Evolutionary conservation across 2,113 vertebrate genomes (phyloP).

Genomic region (Chionodraco myersi): DNA sequence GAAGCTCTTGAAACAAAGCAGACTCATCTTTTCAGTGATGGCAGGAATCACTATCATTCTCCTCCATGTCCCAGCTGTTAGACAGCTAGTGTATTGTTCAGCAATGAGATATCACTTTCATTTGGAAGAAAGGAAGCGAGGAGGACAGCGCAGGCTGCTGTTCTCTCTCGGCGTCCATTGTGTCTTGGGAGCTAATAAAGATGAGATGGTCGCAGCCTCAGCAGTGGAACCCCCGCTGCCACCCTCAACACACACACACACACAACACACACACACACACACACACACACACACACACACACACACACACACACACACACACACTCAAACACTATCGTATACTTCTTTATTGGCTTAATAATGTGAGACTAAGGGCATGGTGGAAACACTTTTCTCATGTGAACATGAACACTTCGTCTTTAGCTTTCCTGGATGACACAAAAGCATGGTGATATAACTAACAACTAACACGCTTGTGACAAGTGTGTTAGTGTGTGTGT

Average conservation of each 20-base stretch:
- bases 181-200: constrained; percentile 72
- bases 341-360: constrained; percentile 78
- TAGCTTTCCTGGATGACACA: constrained; percentile 63
- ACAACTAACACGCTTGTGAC: constrained; percentile 41
- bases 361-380: constrained; percentile 59
- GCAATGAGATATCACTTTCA: constrained; percentile 77
- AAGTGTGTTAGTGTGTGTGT: constrained; percentile 14
- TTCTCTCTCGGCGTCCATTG: constrained; percentile 64
- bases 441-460: constrained; percentile 70
- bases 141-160: constrained; percentile 47
- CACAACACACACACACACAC: constrained; percentile 25
- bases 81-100: constrained; percentile 59
- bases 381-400: constrained; percentile 63
- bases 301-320: constrained; percentile 23
- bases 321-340: constrained; percentile 37
- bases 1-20: constrained; percentile 37
- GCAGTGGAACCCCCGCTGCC: constrained; percentile 14
- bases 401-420: constrained; percentile 65
- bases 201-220: constrained; percentile 53
- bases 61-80: constrained; percentile 55
- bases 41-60: constrained; percentile 49
- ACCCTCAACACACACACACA: constrained; percentile 8
- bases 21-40: constrained; percentile 31
- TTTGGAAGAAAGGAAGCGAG: constrained; percentile 69
- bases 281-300: constrained; percentile 24